These are phyloP conservation scores for Bubo bubo DNA, from an alignment of 2,113 vertebrate genomes.

Conservation along the genomic window DNA sequence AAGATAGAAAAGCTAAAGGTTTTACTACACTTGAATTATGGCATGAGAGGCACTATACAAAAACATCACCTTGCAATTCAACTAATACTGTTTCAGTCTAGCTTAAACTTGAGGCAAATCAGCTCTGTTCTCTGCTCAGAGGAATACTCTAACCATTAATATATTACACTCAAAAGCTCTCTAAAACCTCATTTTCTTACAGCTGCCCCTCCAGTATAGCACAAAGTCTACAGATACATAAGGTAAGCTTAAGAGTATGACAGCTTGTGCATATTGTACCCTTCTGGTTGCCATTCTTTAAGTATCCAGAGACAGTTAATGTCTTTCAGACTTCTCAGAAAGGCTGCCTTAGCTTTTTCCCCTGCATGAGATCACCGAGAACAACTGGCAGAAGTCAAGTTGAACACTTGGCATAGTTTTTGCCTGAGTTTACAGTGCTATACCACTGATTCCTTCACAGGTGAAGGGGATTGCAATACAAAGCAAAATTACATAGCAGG, in stretches of 20 bases:
- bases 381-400: not conserved
- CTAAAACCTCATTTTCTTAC: not conserved
- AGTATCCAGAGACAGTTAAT: not conserved
- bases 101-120: not conserved
- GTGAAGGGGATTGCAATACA: not conserved
- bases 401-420: not conserved
- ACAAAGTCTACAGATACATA: not conserved
- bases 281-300: not conserved
- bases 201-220: not conserved
- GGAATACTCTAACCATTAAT: not conserved
- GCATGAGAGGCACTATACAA: not conserved
- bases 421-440: not conserved
- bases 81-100: not conserved
- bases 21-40: not conserved
- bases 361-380: accelerated
- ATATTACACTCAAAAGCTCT: not conserved
- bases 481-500: not conserved
- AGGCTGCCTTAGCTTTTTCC: not conserved
- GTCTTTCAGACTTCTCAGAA: not conserved
- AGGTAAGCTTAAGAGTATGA: not conserved
- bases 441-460: not conserved
- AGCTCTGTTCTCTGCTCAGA: not conserved
- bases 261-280: not conserved
- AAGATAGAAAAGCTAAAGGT: not conserved
- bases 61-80: not conserved